phyloP scores from a whole-genome alignment of 2,797 vertebrate genomes.

The Centropyge bicolor region DNA sequence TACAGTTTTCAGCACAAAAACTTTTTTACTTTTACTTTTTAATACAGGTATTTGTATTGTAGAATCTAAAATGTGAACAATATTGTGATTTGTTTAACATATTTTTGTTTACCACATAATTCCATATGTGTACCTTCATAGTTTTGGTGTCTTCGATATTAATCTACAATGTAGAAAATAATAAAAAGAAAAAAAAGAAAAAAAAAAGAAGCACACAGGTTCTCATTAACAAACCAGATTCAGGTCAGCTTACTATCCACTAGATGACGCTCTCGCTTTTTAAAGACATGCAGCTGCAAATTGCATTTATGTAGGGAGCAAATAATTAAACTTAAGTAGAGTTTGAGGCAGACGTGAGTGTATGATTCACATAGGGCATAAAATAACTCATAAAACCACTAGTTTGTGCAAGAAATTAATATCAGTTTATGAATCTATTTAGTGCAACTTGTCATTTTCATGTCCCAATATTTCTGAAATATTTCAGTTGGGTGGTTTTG shows the following conservation, averaged over 20 bases:
- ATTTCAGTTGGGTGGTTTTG: not conserved
- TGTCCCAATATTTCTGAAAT: not conserved
- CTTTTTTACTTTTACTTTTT: too few species aligned
- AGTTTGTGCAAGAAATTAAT: not conserved
- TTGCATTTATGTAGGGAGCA: constrained; percentile 35
- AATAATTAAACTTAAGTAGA: constrained; percentile 24
- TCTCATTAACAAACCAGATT: constrained; percentile 30
- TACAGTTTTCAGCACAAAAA: too few species aligned
- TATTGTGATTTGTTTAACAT: too few species aligned
- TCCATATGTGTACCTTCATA: too few species aligned
- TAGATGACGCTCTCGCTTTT: constrained; percentile 86
- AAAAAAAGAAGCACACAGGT: not conserved
- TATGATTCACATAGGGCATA: not conserved
- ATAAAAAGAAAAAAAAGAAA: too few species aligned
- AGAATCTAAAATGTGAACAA: too few species aligned
- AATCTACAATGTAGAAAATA: too few species aligned
- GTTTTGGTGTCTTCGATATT: too few species aligned
- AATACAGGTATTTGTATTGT: too few species aligned
- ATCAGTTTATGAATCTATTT: not conserved
- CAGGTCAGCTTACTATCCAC: constrained; percentile 67
- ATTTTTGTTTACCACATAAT: too few species aligned
- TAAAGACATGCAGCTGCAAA: constrained; percentile 65
- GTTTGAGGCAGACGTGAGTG: not conserved
- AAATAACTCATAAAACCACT: not conserved
- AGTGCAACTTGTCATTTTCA: not conserved